These are phyloP conservation scores for Anoplolepis gracilipes DNA, from an alignment of 1,140 invertebrate species.

Conservation along the genomic window DNA sequence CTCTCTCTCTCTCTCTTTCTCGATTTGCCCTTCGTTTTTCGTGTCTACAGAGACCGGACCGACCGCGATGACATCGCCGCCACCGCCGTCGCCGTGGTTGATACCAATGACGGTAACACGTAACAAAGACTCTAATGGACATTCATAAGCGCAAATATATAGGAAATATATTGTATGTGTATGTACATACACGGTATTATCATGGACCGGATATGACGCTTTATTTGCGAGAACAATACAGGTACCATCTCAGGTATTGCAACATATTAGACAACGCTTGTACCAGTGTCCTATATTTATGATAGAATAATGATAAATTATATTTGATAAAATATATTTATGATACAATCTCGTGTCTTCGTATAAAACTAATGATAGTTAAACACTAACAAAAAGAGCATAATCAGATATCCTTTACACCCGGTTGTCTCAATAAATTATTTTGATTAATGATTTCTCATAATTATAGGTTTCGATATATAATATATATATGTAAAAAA, in stretches of 20 bases:
- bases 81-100: conserved; percentile 65
- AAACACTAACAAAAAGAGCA: neutral
- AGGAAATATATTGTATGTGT: conserved; percentile 60
- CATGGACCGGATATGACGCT: conserved; percentile 6
- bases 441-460: conserved; percentile 33
- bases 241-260: neutral
- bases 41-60: conserved; percentile 60
- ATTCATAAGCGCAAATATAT: conserved; percentile 64
- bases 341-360: neutral
- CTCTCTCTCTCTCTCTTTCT: too few species aligned
- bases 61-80: conserved; percentile 65
- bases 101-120: conserved; percentile 79
- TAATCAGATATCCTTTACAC: conserved; percentile 2
- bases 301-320: conserved; percentile 39
- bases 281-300: conserved; percentile 4
- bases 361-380: conserved; percentile 10
- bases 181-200: conserved; percentile 21
- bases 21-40: conserved; percentile 25
- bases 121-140: conserved; percentile 80
- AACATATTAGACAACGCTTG: neutral
- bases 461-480: conserved; percentile 7
- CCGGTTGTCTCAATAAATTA: conserved; percentile 27
- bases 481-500: neutral
- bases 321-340: too few species aligned
- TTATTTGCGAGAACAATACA: neutral